Evolutionary conservation across 2,113 vertebrate genomes (phyloP).

Genomic region (Cyphomyrus plagiostoma): DNA sequence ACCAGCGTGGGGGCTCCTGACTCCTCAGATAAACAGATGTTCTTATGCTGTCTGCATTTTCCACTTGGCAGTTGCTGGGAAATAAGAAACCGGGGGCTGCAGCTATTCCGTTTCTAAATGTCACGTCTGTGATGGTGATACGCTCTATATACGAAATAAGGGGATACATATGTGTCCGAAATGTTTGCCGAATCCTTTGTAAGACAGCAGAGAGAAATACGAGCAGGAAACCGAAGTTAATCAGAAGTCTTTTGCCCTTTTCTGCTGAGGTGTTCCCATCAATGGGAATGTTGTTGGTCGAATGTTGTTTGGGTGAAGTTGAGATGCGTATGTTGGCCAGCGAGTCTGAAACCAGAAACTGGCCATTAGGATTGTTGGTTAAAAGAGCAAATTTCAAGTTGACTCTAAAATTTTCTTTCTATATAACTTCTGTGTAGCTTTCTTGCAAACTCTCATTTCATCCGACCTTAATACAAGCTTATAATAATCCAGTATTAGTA

Average conservation of each 20-base stretch:
- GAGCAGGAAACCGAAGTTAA: neutral
- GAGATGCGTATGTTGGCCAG: neutral
- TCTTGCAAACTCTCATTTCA: neutral
- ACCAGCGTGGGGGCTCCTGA: neutral
- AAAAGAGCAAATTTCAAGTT: neutral
- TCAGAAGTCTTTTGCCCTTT: neutral
- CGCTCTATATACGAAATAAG: neutral
- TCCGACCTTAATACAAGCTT: neutral
- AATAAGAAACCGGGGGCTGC: conserved; percentile 3
- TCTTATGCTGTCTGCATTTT: neutral
- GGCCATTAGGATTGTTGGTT: neutral
- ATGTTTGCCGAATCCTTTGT: neutral
- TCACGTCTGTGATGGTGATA: neutral
- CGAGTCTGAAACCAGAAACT: neutral
- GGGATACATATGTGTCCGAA: neutral
- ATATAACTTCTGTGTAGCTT: neutral
- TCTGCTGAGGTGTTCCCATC: neutral
- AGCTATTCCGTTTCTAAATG: neutral
- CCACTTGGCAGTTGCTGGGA: neutral
- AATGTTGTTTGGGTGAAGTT: neutral
- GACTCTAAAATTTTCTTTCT: neutral
- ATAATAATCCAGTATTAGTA: neutral
- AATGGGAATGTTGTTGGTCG: neutral
- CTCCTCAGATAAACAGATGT: neutral
- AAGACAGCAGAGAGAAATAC: neutral